phyloP scores from a whole-genome alignment of 1,140 invertebrate genomes.

The Drosophila sulfurigaster region DNA sequence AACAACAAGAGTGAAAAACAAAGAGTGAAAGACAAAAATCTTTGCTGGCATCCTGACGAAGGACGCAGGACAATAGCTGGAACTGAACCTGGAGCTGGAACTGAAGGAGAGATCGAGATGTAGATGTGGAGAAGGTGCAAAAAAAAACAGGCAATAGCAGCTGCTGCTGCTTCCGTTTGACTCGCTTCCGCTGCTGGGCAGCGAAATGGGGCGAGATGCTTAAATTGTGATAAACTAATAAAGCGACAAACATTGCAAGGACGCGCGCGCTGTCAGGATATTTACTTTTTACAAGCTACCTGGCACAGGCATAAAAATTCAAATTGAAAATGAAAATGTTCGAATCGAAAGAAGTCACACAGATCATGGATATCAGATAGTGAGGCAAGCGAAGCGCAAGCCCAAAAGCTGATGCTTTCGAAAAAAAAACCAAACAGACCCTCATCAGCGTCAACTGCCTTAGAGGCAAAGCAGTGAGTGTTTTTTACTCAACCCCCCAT shows the following conservation, averaged over 20 bases:
- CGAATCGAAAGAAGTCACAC: conserved; percentile 53
- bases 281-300: conserved; percentile 75
- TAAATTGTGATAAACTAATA: conserved; percentile 79
- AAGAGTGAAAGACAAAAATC: conserved; percentile 68
- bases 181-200: conserved; percentile 35
- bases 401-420: neutral
- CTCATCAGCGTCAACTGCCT: conserved; percentile 66
- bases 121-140: conserved; percentile 45
- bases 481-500: too few relatives aligned
- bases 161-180: conserved; percentile 54
- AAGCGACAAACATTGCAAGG: conserved; percentile 72
- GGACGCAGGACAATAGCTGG: conserved; percentile 25
- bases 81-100: neutral
- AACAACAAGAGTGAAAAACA: conserved; percentile 56
- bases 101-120: conserved; percentile 22
- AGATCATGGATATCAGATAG: conserved; percentile 61
- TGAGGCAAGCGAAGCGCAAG: neutral
- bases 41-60: conserved; percentile 30
- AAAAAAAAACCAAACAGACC: conserved; percentile 38
- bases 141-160: conserved; percentile 38
- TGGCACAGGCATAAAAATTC: conserved; percentile 70
- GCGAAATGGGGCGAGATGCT: conserved; percentile 54
- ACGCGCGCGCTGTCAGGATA: conserved; percentile 56
- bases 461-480: conserved; percentile 16
- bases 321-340: conserved; percentile 74